Percentiles rank a stretch among this genome's conserved stretches.
Conservation (phyloP, 2,888 invertebrate genomes). For the Calliphora vomitoria region DNA sequence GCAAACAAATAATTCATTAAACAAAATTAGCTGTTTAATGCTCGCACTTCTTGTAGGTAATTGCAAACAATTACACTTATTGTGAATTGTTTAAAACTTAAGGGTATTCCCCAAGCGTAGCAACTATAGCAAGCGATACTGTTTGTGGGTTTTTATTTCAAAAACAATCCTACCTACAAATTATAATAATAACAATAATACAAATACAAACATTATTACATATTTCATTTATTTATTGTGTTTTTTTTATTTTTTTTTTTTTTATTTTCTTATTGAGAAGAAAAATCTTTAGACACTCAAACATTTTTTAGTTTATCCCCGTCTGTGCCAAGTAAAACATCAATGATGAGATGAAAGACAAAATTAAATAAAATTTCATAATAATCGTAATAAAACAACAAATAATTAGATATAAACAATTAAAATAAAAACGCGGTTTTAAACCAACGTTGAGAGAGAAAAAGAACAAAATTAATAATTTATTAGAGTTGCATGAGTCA, state of each 20-base stretch:
- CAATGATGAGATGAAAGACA: constrained; percentile 26
- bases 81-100: constrained; percentile 36
- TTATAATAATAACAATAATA: constrained; percentile 47
- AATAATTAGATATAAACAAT: constrained; percentile 8
- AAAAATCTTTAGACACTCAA: constrained; percentile 55
- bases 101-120: constrained; percentile 36
- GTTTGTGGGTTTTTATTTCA: constrained; percentile 46
- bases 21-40: background rate
- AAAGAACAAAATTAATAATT: constrained; percentile 17
- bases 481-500: constrained; percentile 41
- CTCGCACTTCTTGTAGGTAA: background rate
- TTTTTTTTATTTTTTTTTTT: constrained; percentile 26
- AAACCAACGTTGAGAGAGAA: constrained; percentile 11
- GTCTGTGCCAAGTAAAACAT: constrained; percentile 50
- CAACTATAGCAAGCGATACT: constrained; percentile 24
- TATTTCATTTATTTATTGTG: constrained; percentile 44
- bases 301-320: constrained; percentile 61
- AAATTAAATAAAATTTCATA: constrained; percentile 41
- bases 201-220: constrained; percentile 49
- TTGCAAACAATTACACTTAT: background rate
- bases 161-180: constrained; percentile 22
- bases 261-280: constrained; percentile 43
- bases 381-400: constrained; percentile 18
- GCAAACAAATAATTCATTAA: background rate
- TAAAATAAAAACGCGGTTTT: constrained; percentile 16